phyloP scores from a whole-genome alignment of 2,797 vertebrate genomes.

The Molossus molossus region DNA sequence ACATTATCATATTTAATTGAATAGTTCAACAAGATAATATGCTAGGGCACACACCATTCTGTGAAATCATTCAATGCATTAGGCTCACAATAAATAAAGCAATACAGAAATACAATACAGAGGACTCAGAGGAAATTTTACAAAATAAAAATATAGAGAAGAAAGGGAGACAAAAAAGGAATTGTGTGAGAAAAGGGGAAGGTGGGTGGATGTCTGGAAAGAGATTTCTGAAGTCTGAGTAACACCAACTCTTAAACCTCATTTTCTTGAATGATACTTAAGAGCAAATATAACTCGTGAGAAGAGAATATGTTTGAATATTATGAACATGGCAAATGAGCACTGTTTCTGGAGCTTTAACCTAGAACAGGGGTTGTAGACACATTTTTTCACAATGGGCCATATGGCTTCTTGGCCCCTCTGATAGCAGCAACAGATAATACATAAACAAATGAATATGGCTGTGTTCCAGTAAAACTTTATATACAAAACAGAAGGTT shows the following conservation, averaged over 20 bases:
- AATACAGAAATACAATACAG: constrained; percentile 86
- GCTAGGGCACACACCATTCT: constrained; percentile 87
- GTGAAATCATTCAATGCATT: constrained; percentile 86
- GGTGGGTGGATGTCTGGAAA: background rate
- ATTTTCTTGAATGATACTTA: constrained; percentile 61
- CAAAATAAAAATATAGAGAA: constrained; percentile 47
- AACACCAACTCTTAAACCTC: constrained; percentile 80
- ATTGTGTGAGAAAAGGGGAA: constrained; percentile 1
- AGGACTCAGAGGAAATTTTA: constrained; percentile 81
- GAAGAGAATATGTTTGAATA: background rate
- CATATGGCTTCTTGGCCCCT: background rate
- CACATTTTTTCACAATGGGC: background rate
- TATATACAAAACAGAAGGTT: background rate
- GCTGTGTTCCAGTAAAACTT: background rate
- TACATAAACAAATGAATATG: background rate
- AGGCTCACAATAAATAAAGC: constrained; percentile 88
- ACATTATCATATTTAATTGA: constrained; percentile 93
- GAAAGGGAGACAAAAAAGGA: background rate
- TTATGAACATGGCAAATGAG: constrained; percentile 9
- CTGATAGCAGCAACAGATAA: background rate
- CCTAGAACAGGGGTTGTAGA: background rate
- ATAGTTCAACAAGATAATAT: constrained; percentile 92
- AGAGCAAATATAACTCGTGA: background rate
- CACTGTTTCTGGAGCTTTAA: background rate
- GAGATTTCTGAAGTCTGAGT: constrained; percentile 82